phyloP scores from a whole-genome alignment of 2,888 invertebrate genomes.

The Strigamia maritima region DNA sequence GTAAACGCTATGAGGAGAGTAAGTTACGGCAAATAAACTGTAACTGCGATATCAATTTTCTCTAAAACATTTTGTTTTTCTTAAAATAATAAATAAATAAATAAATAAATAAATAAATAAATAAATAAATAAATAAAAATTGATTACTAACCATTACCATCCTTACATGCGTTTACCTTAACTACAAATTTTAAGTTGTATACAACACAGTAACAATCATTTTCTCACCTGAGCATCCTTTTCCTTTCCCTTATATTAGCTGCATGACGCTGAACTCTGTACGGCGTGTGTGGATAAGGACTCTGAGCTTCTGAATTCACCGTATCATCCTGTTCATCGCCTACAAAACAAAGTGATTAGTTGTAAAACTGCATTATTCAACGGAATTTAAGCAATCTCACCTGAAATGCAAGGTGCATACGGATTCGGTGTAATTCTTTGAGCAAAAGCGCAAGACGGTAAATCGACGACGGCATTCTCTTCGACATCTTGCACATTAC shows the following conservation, averaged over 20 bases:
- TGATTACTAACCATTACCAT: neutral
- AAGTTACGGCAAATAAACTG: neutral
- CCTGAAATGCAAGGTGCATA: constrained; percentile 37
- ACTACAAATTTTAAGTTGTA: neutral
- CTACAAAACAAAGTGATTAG: neutral
- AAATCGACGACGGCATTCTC: constrained; percentile 37
- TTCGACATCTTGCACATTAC: neutral
- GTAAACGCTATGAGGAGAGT: constrained; percentile 2
- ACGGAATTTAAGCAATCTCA: neutral
- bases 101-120: neutral
- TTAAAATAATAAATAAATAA: neutral
- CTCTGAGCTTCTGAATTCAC: constrained; percentile 17
- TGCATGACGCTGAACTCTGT: constrained; percentile 84
- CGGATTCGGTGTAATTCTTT: constrained; percentile 35
- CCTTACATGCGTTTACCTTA: constrained; percentile 15
- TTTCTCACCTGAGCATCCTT: constrained; percentile 85
- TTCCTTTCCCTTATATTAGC: constrained; percentile 95
- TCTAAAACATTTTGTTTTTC: no score
- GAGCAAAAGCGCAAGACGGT: constrained; percentile 41
- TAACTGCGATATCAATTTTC: no score
- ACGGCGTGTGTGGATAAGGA: constrained; percentile 60
- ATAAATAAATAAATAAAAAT: neutral
- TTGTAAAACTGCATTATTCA: neutral
- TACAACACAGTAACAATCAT: neutral
- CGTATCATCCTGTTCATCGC: constrained; percentile 37